A percentile compares a stretch with the other conserved stretches of the same genome.
Evolutionary conservation across 2,888 invertebrate species (phyloP).

Genomic region (Andrena bucephala): DNA sequence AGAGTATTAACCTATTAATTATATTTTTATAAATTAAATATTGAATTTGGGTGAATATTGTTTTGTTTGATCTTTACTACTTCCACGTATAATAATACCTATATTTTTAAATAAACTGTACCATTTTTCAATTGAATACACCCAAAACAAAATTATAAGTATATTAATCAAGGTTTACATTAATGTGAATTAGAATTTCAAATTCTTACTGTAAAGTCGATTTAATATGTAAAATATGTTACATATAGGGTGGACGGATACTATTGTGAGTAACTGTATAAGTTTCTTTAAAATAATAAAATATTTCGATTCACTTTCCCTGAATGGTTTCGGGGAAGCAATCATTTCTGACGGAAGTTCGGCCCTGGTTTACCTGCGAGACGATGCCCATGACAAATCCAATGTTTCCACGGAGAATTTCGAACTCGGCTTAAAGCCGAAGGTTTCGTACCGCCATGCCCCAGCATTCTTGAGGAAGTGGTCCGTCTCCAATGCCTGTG

Average conservation of each 20-base stretch:
- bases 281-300: background rate
- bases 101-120: background rate
- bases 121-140: too few species aligned
- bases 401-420: slow-evolving; percentile 60
- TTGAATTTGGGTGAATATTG: too few species aligned
- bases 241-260: too few species aligned
- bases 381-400: slow-evolving; percentile 49
- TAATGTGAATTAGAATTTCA: too few species aligned
- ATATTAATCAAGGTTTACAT: too few species aligned
- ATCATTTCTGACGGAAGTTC: slow-evolving; percentile 21
- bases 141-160: too few species aligned
- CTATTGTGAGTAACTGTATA: background rate
- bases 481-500: slow-evolving; percentile 32
- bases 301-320: slow-evolving; percentile 9
- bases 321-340: slow-evolving; percentile 10
- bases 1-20: too few species aligned
- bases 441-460: slow-evolving; percentile 21
- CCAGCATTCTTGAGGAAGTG: slow-evolving; percentile 48
- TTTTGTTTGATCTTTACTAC: too few species aligned
- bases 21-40: too few species aligned
- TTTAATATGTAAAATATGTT: too few species aligned
- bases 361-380: slow-evolving; percentile 36
- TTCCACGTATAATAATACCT: background rate
- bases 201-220: too few species aligned
- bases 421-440: slow-evolving; percentile 51